These are phyloP conservation scores for Sus cebifrons DNA, from an alignment of 2,797 vertebrate genomes.

Conservation along the genomic window DNA sequence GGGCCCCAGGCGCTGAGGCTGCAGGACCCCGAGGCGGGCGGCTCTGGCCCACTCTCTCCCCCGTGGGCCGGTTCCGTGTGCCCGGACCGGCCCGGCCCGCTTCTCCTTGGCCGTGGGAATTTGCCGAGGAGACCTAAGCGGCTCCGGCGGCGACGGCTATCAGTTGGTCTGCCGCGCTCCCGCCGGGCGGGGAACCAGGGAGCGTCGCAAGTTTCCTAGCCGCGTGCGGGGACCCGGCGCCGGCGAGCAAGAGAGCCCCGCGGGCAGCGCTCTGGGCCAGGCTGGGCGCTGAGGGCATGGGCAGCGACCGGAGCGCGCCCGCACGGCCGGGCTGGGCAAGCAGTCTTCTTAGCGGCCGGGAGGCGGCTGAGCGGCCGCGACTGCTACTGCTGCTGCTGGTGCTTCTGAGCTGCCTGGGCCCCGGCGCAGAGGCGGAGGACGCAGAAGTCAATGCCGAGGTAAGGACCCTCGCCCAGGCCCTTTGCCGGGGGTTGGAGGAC, in stretches of 20 bases:
- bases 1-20: conserved; percentile 52
- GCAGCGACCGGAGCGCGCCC: conserved; percentile 71
- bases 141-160: background rate
- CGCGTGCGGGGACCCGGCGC: conserved; percentile 17
- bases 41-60: conserved; percentile 30
- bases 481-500: background rate
- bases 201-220: conserved; percentile 81
- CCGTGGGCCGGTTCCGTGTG: conserved; percentile 24
- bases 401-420: conserved; percentile 81
- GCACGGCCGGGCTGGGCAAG: conserved; percentile 47
- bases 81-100: conserved; percentile 47
- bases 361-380: conserved; percentile 66
- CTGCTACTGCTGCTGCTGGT: conserved; percentile 77
- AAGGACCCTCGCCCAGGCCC: conserved; percentile 37
- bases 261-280: background rate
- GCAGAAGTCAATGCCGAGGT: conserved; percentile 86
- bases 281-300: conserved; percentile 72
- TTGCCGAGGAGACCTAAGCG: conserved; percentile 53
- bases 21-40: conserved; percentile 47
- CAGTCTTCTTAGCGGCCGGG: conserved; percentile 49
- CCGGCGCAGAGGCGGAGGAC: conserved; percentile 69
- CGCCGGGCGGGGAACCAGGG: conserved; percentile 62
- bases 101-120: conserved; percentile 69
- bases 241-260: background rate
- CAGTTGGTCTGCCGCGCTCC: conserved; percentile 25